Conservation (phyloP, 2,888 invertebrate species). For the Pyrrhia umbra region DNA sequence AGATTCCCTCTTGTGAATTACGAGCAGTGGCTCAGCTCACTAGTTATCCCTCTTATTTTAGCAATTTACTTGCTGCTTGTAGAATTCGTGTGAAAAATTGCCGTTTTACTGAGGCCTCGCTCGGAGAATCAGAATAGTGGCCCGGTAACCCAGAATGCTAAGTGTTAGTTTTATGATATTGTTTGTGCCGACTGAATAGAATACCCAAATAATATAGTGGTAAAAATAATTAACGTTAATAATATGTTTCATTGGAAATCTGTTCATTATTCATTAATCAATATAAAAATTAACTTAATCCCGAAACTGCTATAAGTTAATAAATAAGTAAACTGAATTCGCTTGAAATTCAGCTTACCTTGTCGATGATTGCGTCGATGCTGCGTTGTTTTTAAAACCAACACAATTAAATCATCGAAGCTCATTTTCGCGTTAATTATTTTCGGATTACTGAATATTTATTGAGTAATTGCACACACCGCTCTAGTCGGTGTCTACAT, state of each 20-base stretch:
- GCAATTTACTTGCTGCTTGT: constrained; percentile 54
- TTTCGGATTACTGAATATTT: constrained; percentile 70
- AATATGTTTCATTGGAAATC: constrained; percentile 13
- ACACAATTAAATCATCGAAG: constrained; percentile 68
- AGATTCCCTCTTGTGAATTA: constrained; percentile 72
- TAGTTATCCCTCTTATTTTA: constrained; percentile 62
- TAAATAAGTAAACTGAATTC: constrained; percentile 13
- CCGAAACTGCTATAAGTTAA: constrained; percentile 55
- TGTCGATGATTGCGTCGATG: constrained; percentile 11
- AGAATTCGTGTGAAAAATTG: constrained; percentile 44
- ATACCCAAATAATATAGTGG: constrained; percentile 9
- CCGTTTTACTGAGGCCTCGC: constrained; percentile 9
- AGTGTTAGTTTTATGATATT: constrained; percentile 5
- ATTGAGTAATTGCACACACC: constrained; percentile 63
- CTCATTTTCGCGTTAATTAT: constrained; percentile 72
- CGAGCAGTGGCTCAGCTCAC: constrained; percentile 53
- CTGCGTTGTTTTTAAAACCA: constrained; percentile 30
- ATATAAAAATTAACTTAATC: constrained; percentile 37
- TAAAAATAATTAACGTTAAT: constrained; percentile 4
- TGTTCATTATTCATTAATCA: constrained; percentile 38
- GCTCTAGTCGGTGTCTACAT: constrained; percentile 47
- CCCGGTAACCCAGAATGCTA: constrained; percentile 13
- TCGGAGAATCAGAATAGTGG: constrained; percentile 8
- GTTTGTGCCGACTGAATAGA: constrained; percentile 7
- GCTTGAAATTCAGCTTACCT: constrained; percentile 22